Conservation (phyloP, 2,888 invertebrate species). For the Pharmacophagus antenor region DNA sequence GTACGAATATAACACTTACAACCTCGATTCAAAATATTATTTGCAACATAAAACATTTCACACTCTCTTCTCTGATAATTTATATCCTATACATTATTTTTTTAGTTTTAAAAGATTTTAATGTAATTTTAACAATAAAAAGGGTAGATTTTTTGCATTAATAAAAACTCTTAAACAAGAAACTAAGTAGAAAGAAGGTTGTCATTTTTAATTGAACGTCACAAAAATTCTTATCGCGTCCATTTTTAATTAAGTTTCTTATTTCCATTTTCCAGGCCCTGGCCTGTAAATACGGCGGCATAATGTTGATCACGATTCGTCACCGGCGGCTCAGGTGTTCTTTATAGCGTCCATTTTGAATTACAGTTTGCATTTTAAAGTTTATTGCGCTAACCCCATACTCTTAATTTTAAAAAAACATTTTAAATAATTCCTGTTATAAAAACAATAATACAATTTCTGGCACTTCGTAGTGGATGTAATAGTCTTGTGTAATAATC, state of each 20-base stretch:
- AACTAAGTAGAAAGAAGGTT: slow-evolving; percentile 9
- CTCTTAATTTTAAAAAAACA: too few relatives aligned
- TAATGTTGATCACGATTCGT: slow-evolving; percentile 33
- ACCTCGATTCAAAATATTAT: too few relatives aligned
- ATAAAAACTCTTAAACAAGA: slow-evolving; percentile 9
- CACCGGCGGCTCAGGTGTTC: slow-evolving; percentile 35
- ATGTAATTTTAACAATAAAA: not conserved
- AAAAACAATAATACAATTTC: too few relatives aligned
- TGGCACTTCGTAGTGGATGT: too few relatives aligned
- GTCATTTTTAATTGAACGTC: slow-evolving; percentile 23
- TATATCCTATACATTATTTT: too few relatives aligned
- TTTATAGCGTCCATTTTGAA: slow-evolving; percentile 36
- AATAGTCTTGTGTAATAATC: too few relatives aligned
- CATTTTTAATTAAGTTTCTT: slow-evolving; percentile 37
- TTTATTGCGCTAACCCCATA: slow-evolving; percentile 27
- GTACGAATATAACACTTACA: too few relatives aligned
- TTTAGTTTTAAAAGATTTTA: not conserved
- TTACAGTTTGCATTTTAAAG: slow-evolving; percentile 39
- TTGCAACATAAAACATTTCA: too few relatives aligned
- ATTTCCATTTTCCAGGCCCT: slow-evolving; percentile 28
- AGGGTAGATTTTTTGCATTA: not conserved
- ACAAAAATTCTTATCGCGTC: slow-evolving; percentile 24
- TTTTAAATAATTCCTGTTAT: too few relatives aligned
- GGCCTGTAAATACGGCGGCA: slow-evolving; percentile 33
- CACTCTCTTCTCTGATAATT: too few relatives aligned